Percentiles rank a stretch among this genome's conserved stretches.
These are phyloP conservation scores for Rhincodon typus DNA, from an alignment of 2,797 vertebrate genomes.

Conservation along the genomic window DNA sequence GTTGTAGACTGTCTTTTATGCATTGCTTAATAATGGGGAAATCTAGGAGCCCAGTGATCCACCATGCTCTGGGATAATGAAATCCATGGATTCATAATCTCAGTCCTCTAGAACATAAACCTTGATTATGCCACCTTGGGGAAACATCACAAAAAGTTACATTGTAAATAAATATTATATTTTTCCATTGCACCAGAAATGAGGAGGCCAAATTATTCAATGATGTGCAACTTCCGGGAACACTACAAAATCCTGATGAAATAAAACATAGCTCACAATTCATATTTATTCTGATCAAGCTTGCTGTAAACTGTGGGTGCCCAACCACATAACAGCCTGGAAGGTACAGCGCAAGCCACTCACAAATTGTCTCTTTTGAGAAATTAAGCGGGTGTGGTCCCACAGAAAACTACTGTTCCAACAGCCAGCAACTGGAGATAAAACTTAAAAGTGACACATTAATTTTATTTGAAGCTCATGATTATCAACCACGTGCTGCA, in stretches of 20 bases:
- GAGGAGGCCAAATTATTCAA: background rate
- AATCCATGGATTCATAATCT: background rate
- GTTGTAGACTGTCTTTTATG: too few species aligned
- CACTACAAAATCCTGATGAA: slow-evolving; percentile 57
- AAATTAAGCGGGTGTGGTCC: too few species aligned
- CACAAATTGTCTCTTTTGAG: background rate
- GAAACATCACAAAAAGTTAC: background rate
- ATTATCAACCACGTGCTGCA: background rate
- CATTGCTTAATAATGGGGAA: background rate
- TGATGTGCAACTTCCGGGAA: slow-evolving; percentile 59
- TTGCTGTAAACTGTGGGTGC: too few species aligned
- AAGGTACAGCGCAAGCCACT: too few species aligned
- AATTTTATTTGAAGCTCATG: background rate
- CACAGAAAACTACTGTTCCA: background rate
- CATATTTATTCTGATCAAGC: slow-evolving; percentile 48
- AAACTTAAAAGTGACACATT: background rate
- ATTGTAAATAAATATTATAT: background rate
- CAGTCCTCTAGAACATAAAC: background rate
- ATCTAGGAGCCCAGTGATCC: background rate
- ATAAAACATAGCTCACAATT: slow-evolving; percentile 60
- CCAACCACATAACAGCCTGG: too few species aligned
- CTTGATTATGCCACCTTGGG: background rate
- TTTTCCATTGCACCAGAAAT: background rate
- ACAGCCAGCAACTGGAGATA: background rate
- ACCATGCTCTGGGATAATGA: too few species aligned